Base-by-base conservation (phyloP, 2,888 invertebrate species). In the Folsomia candida region DNA sequence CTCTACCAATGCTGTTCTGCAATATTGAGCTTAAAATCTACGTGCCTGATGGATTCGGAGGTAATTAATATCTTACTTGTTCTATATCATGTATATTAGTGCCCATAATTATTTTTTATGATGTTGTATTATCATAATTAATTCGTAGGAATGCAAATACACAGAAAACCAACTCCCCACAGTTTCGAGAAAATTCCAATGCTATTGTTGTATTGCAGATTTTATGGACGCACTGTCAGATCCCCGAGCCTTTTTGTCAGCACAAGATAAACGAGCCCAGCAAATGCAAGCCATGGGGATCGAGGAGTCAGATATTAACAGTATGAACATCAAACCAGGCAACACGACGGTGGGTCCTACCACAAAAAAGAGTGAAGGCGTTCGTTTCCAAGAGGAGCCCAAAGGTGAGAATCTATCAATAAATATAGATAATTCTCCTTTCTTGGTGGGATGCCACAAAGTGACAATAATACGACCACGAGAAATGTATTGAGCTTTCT, bases 1-100 rank as follows among this genome's bases (percentile, higher is more conserved):
- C 98, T 0, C 86, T 99, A 81, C 97, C 99, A 51, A 99, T 98
- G 91, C 87, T 99, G 77, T 99, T 99, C 86, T 98, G 98, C 83
- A 94, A 97, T 84, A 97, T 99, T 81, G 97, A 97, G 85, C 89
- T 99, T 75, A 98, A 98, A 87, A 99, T 99, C 81, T 99, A 99
- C 85, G 97, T 99, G 79, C 99, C 99, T 57, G 97, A 98, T 85
- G 99, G 98, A 64, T 92, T 98, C 82, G 96, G 96, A 87, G 93
- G 93, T 92, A 81, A 81, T n/a, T n/a, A n/a, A n/a, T n/a, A n/a
- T n/a, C n/a, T n/a, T n/a, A n/a, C n/a, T 81, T 75, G 60, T 60
- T 28, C 37, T 29, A 37, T 63, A 37, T n/a, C 18, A 63, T 47
- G 47, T 4, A 22, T n/a, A n/a, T n/a, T n/a, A n/a, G n/a, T n/a